These are phyloP conservation scores for Botia kubotai DNA, from an alignment of 2,797 vertebrate genomes.

Conservation along the genomic window DNA sequence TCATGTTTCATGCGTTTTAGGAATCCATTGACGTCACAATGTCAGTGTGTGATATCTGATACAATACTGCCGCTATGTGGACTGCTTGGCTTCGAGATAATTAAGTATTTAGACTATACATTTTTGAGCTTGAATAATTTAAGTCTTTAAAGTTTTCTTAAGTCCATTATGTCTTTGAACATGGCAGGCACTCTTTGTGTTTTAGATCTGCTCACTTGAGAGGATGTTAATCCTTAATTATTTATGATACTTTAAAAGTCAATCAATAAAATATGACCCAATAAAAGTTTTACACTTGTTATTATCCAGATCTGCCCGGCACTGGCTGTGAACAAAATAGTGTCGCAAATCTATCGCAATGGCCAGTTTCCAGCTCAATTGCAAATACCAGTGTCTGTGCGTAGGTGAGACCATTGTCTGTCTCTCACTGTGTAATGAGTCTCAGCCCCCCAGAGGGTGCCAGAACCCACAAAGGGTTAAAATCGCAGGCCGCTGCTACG, in stretches of 20 bases:
- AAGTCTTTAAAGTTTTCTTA: no score
- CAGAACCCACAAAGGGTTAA: constrained; percentile 84
- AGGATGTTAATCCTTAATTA: not conserved
- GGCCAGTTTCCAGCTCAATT: constrained; percentile 95
- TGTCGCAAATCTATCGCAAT: constrained; percentile 84
- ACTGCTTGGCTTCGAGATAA: not conserved
- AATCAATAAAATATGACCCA: not conserved
- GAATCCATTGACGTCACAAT: constrained; percentile 28
- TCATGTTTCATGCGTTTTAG: constrained; percentile 44
- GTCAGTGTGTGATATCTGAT: not conserved
- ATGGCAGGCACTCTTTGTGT: no score
- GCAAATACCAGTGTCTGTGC: constrained; percentile 95
- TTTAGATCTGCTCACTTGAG: not conserved
- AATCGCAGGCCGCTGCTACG: constrained; percentile 88
- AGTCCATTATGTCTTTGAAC: not conserved
- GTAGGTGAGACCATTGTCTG: constrained; percentile 93
- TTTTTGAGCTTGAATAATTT: not conserved
- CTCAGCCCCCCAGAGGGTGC: constrained; percentile 91
- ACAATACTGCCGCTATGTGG: constrained; percentile 72
- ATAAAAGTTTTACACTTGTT: constrained; percentile 26
- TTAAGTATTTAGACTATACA: not conserved
- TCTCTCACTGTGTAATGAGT: constrained; percentile 84
- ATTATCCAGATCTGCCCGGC: constrained; percentile 84
- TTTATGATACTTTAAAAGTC: no score
- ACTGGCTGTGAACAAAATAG: constrained; percentile 92